phyloP scores from a whole-genome alignment of 1,140 invertebrate species.

The Drosophila parvula region DNA sequence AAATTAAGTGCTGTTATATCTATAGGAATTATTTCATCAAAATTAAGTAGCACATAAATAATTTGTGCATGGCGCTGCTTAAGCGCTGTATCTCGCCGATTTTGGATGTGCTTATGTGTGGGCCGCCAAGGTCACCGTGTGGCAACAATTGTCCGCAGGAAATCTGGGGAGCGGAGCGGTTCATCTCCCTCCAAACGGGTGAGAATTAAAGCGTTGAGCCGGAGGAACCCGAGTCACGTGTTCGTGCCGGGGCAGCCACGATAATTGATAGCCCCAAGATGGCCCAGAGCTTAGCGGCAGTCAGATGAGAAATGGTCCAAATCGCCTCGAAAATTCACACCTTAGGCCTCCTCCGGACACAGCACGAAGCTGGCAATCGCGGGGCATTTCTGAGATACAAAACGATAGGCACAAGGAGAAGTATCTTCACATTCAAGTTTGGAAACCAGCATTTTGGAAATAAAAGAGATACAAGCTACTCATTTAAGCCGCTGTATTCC shows the following conservation, averaged over 20 bases:
- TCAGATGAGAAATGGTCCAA: conserved; percentile 51
- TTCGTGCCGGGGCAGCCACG: conserved; percentile 33
- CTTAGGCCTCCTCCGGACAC: conserved; percentile 1
- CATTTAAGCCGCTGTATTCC: too few species aligned
- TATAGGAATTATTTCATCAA: conserved; percentile 78
- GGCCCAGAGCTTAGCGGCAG: conserved; percentile 44
- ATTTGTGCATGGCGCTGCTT: conserved; percentile 50
- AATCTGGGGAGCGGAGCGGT: conserved; percentile 18
- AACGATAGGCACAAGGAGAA: conserved; percentile 2
- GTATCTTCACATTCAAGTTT: neutral
- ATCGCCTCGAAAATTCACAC: conserved; percentile 39
- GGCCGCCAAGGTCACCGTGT: conserved; percentile 42
- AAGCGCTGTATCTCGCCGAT: conserved; percentile 9
- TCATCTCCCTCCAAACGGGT: neutral
- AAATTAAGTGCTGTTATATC: conserved; percentile 81
- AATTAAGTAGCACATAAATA: conserved; percentile 80
- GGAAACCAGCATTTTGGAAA: neutral
- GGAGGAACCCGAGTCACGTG: conserved; percentile 45
- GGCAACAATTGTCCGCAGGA: conserved; percentile 43
- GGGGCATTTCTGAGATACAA: neutral
- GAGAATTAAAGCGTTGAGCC: conserved; percentile 29
- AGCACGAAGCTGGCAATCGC: neutral
- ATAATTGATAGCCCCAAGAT: conserved; percentile 63
- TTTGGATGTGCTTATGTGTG: conserved; percentile 11
- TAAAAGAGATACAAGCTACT: neutral